Conservation (phyloP, 30 jellyfish, hydroid and myxozoan species). For the Clytia hemisphaerica region DNA sequence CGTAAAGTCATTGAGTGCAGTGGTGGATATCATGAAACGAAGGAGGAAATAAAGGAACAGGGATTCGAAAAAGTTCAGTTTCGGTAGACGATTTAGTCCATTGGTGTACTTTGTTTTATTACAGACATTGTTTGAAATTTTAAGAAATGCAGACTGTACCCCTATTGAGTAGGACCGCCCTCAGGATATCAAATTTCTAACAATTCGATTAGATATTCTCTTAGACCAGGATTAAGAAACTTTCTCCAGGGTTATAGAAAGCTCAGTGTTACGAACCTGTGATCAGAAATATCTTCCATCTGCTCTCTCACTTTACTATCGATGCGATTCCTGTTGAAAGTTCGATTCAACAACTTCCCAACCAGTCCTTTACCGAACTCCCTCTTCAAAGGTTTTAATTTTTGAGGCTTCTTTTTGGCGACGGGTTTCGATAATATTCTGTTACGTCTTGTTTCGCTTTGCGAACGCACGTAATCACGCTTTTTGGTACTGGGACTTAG, state of each 20-base stretch:
- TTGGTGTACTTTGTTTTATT: no score
- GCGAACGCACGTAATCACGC: constrained; percentile 60
- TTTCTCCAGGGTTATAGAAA: neutral
- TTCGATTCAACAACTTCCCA: constrained; percentile 61
- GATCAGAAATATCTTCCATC: constrained; percentile 77
- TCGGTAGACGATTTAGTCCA: no score
- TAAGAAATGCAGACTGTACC: neutral
- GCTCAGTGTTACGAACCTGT: no score
- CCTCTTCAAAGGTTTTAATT: constrained; percentile 41
- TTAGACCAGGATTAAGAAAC: neutral
- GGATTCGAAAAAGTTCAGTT: no score
- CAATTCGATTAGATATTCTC: no score
- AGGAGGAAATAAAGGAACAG: no score
- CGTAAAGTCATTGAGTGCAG: no score
- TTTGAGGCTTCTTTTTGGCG: constrained; percentile 30
- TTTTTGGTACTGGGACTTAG: constrained; percentile 34
- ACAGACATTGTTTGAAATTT: neutral
- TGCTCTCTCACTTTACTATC: constrained; percentile 67
- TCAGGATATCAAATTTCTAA: no score
- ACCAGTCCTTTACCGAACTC: constrained; percentile 74
- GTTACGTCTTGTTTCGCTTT: constrained; percentile 81
- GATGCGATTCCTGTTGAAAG: constrained; percentile 41
- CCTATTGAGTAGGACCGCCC: no score
- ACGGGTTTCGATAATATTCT: constrained; percentile 76
- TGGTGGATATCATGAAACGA: no score